A percentile compares a stretch with the other conserved stretches of the same genome.
These are phyloP conservation scores for Drosophila differens DNA, from an alignment of 2,888 invertebrate genomes.

Conservation along the genomic window DNA sequence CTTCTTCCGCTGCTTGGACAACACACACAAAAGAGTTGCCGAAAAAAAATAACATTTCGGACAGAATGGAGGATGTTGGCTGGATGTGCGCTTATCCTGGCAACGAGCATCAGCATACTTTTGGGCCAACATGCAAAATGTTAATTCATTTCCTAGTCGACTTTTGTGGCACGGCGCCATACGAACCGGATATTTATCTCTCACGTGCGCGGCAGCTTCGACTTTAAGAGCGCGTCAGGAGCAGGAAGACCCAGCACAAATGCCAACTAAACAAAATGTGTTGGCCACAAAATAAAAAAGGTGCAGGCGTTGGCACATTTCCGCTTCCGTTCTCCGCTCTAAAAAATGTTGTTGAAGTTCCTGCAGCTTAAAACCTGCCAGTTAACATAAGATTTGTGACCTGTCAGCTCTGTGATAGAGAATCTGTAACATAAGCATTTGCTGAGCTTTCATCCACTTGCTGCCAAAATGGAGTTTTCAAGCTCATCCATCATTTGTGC, in stretches of 20 bases:
- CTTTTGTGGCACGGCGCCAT: constrained; percentile 38
- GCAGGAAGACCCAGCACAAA: constrained; percentile 14
- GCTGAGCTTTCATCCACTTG: constrained; percentile 26
- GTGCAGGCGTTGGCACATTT: constrained; percentile 65
- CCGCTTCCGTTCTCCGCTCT: constrained; percentile 56
- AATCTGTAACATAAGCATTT: constrained; percentile 31
- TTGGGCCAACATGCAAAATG: constrained; percentile 73
- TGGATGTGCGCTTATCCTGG: constrained; percentile 53
- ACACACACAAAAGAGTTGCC: constrained; percentile 3
- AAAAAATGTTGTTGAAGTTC: constrained; percentile 33
- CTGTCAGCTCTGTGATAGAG: constrained; percentile 18
- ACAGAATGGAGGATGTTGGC: constrained; percentile 50
- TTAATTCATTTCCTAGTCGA: constrained; percentile 74
- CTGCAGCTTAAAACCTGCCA: constrained; percentile 31
- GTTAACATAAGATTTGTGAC: constrained; percentile 42
- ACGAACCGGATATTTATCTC: constrained; percentile 71
- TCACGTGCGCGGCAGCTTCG: constrained; percentile 47
- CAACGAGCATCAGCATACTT: constrained; percentile 12
- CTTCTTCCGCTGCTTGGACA: constrained; percentile 20
- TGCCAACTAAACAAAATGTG: constrained; percentile 62
- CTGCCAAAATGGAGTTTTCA: constrained; percentile 49
- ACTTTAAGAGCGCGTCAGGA: constrained; percentile 13
- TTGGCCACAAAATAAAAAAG: constrained; percentile 32
- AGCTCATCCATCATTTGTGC: constrained; percentile 58
- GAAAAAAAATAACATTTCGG: constrained; percentile 45